Evolutionary conservation across 2,797 vertebrate genomes (phyloP).

Genomic region (Geotrypetes seraphini): DNA sequence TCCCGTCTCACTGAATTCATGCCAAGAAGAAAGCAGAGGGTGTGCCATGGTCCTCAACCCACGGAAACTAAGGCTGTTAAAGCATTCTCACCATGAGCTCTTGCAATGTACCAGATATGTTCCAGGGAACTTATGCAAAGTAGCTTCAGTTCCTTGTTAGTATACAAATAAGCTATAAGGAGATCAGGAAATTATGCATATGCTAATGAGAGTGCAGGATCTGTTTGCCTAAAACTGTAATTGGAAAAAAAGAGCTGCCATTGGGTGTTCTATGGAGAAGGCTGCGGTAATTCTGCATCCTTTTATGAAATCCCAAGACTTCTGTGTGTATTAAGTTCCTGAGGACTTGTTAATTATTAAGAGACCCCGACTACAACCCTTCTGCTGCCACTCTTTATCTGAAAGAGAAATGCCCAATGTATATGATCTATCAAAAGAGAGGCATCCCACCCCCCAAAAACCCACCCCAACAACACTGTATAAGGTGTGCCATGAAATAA

Average conservation of each 20-base stretch:
- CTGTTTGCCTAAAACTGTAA: conserved; percentile 13
- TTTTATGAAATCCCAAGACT: not conserved
- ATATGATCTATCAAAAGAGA: no score
- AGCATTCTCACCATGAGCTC: no score
- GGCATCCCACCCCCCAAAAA: no score
- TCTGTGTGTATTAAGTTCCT: not conserved
- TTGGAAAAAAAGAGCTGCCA: conserved; percentile 22
- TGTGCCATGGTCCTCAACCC: no score
- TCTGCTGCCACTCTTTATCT: no score
- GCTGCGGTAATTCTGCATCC: not conserved
- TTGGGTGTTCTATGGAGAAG: not conserved
- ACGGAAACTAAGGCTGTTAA: no score
- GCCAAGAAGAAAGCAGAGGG: no score
- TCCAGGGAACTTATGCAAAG: conserved; percentile 40
- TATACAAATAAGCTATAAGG: conserved; percentile 37
- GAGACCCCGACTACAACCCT: accelerated
- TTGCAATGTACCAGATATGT: no score
- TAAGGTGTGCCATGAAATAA: no score
- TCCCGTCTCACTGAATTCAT: no score
- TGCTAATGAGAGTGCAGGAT: conserved; percentile 15
- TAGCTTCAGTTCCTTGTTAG: conserved; percentile 30
- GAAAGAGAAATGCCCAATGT: no score
- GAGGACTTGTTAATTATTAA: not conserved
- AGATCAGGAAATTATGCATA: conserved; percentile 31
- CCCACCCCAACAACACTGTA: no score